These are phyloP conservation scores for Alectoris magna DNA, from an alignment of 2,797 vertebrate genomes.

Conservation along the genomic window DNA sequence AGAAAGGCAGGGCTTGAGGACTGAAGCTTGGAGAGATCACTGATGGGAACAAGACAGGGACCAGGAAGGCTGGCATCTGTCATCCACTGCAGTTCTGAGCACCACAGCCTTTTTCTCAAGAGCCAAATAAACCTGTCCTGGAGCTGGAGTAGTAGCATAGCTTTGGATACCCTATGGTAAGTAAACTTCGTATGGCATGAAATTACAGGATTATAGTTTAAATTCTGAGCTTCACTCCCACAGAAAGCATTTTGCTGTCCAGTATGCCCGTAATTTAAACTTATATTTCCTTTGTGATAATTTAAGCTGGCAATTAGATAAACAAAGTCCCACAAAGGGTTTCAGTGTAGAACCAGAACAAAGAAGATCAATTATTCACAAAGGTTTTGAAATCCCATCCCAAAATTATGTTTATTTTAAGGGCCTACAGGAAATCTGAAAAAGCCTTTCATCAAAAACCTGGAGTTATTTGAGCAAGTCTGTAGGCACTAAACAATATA, in stretches of 20 bases:
- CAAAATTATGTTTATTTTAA: not conserved
- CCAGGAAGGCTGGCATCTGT: not conserved
- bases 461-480: not conserved
- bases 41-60: not conserved
- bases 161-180: not conserved
- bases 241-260: not conserved
- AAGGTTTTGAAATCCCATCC: not conserved
- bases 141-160: not conserved
- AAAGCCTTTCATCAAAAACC: not conserved
- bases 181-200: not conserved
- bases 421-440: not conserved
- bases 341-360: not conserved
- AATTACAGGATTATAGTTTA: not conserved
- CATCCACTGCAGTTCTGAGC: not conserved
- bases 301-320: not conserved
- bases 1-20: not conserved
- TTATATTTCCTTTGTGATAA: not conserved
- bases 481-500: not conserved
- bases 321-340: not conserved
- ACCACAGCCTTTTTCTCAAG: not conserved
- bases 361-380: not conserved
- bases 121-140: not conserved
- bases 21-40: not conserved
- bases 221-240: not conserved
- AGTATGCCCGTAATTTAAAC: not conserved